Conservation (phyloP, 2,113 vertebrate species). For the Pholis gunnellus region DNA sequence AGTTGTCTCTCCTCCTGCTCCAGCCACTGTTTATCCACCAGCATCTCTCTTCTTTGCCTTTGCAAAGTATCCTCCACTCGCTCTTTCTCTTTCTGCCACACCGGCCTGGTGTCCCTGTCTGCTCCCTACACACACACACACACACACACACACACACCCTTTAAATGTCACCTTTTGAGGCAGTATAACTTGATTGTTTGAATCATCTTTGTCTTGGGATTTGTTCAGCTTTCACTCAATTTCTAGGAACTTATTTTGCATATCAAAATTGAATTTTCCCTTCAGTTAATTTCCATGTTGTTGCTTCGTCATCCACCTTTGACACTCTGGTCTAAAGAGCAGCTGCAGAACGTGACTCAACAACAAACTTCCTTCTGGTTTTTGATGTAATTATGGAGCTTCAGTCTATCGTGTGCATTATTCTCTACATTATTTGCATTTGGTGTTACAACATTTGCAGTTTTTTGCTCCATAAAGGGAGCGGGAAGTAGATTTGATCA, state of each 20-base stretch:
- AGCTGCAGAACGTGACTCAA: not conserved
- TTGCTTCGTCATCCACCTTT: not conserved
- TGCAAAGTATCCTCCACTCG: slow-evolving; percentile 86
- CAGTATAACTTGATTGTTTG: not conserved
- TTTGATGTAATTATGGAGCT: not conserved
- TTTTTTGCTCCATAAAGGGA: not conserved
- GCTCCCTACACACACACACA: slow-evolving; percentile 71
- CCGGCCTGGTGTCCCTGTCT: slow-evolving; percentile 81
- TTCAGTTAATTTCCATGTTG: not conserved
- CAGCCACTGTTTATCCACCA: slow-evolving; percentile 91
- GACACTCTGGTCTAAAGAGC: not conserved
- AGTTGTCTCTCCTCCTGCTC: slow-evolving; percentile 89
- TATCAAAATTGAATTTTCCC: not conserved
- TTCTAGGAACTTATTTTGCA: not conserved
- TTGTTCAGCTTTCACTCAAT: not conserved
- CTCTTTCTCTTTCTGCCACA: slow-evolving; percentile 87
- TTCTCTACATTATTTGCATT: too few relatives aligned
- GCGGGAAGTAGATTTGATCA: not conserved
- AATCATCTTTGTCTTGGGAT: not conserved
- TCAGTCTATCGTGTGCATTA: not conserved
- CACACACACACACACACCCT: slow-evolving; percentile 21
- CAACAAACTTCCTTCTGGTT: not conserved
- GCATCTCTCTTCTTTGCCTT: slow-evolving; percentile 91
- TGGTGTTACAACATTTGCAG: not conserved
- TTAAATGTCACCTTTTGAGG: not conserved